phyloP scores from a whole-genome alignment of 2,113 vertebrate species.

The Zosterops pallidus region DNA sequence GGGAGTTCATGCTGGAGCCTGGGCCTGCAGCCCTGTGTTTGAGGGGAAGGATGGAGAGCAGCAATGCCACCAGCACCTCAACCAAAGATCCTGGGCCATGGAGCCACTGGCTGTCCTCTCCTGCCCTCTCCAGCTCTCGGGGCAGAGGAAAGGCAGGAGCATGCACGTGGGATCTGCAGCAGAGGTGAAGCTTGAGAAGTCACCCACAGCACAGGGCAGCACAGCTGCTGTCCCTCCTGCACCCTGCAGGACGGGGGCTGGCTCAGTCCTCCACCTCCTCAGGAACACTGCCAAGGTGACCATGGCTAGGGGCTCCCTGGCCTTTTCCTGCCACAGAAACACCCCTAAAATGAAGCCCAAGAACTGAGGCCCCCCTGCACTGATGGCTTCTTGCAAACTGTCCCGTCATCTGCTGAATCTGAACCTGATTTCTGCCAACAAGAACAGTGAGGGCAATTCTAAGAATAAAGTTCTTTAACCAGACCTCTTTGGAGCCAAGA shows the following conservation, averaged over 20 bases:
- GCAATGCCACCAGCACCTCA: neutral
- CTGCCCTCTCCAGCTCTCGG: neutral
- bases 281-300: accelerated
- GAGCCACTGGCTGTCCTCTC: neutral
- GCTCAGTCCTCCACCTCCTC: neutral
- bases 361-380: neutral
- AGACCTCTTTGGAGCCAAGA: neutral
- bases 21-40: accelerated
- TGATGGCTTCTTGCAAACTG: neutral
- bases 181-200: neutral
- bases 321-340: neutral
- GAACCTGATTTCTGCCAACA: neutral
- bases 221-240: neutral
- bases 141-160: neutral
- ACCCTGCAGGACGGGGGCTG: accelerated
- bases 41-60: neutral
- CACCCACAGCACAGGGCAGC: accelerated
- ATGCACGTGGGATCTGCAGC: neutral
- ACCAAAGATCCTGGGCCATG: neutral
- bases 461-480: neutral
- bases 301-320: neutral
- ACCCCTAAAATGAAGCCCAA: neutral
- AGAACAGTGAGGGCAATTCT: neutral
- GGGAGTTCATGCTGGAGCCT: neutral
- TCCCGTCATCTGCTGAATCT: neutral